phyloP scores from a whole-genome alignment of 2,888 invertebrate species.

The Meloe dianella region DNA sequence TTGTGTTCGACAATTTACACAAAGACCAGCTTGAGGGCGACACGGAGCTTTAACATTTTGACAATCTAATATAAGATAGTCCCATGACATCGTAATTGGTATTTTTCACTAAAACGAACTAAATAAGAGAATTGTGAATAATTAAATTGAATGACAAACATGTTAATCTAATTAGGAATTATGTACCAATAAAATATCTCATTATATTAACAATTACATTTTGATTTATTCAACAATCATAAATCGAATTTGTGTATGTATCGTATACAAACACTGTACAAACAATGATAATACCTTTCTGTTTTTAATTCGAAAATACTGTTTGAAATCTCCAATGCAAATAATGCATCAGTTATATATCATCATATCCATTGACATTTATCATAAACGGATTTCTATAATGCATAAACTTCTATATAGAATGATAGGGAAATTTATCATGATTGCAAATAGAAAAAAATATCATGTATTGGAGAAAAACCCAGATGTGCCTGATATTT shows the following conservation, averaged over 20 bases:
- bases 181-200: not conserved
- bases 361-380: conserved; percentile 21
- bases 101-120: not conserved
- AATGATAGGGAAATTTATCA: not conserved
- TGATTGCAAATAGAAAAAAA: not conserved
- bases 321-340: conserved; percentile 30
- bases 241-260: not conserved
- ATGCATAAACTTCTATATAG: not conserved
- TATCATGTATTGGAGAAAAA: too few species aligned
- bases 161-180: too few species aligned
- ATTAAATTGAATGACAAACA: not conserved
- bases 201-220: not conserved
- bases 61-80: not conserved
- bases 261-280: conserved; percentile 4
- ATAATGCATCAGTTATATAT: conserved; percentile 25
- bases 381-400: conserved; percentile 25
- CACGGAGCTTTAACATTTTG: not conserved
- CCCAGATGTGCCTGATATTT: too few species aligned
- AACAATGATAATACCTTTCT: conserved; percentile 31
- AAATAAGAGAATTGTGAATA: not conserved
- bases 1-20: not conserved
- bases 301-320: conserved; percentile 31
- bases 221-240: not conserved
- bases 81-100: not conserved
- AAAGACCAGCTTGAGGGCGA: conserved; percentile 6